These are phyloP conservation scores for Drosophila serrata DNA, from an alignment of 1,140 invertebrate species.

Conservation along the genomic window DNA sequence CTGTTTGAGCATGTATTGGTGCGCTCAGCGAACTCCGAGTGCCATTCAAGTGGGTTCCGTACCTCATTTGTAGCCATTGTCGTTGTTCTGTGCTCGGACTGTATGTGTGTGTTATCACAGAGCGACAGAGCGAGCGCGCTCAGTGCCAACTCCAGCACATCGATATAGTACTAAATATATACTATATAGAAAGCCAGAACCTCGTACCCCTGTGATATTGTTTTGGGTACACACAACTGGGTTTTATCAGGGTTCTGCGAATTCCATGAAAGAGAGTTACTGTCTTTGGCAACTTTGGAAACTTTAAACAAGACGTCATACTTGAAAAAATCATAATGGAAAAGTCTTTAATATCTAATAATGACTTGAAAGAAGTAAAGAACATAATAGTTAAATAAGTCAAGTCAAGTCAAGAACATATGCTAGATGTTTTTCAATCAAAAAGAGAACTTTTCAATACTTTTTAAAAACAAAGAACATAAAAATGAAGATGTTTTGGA, in stretches of 20 bases:
- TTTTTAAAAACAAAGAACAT: no score
- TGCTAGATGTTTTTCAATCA: neutral
- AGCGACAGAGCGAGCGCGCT: conserved; percentile 35
- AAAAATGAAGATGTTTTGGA: no score
- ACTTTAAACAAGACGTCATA: neutral
- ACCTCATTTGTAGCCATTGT: conserved; percentile 40
- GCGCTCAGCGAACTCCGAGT: conserved; percentile 58
- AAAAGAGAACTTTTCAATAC: no score
- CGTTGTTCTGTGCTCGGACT: conserved; percentile 2
- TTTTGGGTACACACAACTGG: neutral
- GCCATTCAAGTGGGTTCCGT: conserved; percentile 14
- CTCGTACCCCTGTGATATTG: neutral
- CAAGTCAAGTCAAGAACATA: neutral
- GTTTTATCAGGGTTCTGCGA: conserved; percentile 48
- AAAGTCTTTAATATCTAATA: neutral
- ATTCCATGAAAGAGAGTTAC: conserved; percentile 41
- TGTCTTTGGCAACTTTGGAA: conserved; percentile 21
- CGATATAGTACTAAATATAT: conserved; percentile 16
- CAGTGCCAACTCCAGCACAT: conserved; percentile 57
- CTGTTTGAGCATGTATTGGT: conserved; percentile 57
- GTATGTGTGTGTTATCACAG: conserved; percentile 53
- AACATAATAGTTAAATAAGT: neutral
- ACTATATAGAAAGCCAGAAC: conserved; percentile 8
- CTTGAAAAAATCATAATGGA: neutral
- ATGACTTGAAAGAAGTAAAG: neutral